Evolutionary conservation across 2,888 invertebrate species (phyloP).

Genomic region (Dichetophora obliterata): DNA sequence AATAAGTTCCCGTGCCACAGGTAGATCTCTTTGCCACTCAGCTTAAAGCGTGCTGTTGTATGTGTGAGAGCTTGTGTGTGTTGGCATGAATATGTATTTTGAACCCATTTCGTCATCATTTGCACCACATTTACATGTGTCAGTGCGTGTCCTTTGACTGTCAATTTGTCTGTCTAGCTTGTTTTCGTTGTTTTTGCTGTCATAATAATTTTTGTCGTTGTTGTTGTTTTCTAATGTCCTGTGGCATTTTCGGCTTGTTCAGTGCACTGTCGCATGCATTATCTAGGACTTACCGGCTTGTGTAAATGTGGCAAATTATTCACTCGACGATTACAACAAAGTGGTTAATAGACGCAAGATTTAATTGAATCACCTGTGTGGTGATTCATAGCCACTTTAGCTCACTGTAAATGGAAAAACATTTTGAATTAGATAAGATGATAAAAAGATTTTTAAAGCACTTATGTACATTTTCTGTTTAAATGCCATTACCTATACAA

Average conservation of each 20-base stretch:
- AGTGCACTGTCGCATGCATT: conserved; percentile 59
- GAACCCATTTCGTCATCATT: conserved; percentile 65
- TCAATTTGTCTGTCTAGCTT: conserved; percentile 43
- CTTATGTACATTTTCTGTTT: too few species aligned
- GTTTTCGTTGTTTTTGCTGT: conserved; percentile 43
- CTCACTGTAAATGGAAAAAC: neutral
- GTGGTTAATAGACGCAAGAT: conserved; percentile 42
- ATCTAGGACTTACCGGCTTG: conserved; percentile 64
- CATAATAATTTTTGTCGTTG: conserved; percentile 10
- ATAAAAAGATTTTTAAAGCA: too few species aligned
- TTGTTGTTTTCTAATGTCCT: conserved; percentile 62
- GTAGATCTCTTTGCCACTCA: conserved; percentile 1
- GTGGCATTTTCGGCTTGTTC: conserved; percentile 10
- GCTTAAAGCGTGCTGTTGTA: neutral
- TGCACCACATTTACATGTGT: conserved; percentile 67
- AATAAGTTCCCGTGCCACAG: neutral
- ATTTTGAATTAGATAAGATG: too few species aligned
- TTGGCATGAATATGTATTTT: conserved; percentile 10
- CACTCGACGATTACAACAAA: conserved; percentile 28
- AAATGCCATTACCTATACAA: too few species aligned
- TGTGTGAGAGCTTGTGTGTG: conserved; percentile 3
- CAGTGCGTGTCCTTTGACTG: conserved; percentile 54
- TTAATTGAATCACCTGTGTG: conserved; percentile 31
- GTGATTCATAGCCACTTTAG: neutral
- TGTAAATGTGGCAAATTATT: conserved; percentile 26